Evolutionary conservation across 2,797 vertebrate species (phyloP).

Genomic region (Botia almorhae): DNA sequence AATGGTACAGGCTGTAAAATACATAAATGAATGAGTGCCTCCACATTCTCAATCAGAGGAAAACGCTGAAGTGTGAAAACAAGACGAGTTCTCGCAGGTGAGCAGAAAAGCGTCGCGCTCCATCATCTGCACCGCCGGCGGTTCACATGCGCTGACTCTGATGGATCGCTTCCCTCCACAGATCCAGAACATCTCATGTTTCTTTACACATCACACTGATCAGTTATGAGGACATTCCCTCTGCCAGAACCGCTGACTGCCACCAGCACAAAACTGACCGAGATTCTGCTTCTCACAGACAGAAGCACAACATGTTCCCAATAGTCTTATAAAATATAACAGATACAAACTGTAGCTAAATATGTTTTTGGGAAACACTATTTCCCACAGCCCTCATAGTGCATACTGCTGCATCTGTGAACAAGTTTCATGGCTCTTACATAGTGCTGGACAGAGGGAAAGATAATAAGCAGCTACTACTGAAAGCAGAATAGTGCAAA

Average conservation of each 20-base stretch:
- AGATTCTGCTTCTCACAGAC: constrained; percentile 17
- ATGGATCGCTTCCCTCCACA: constrained; percentile 19
- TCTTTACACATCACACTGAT: constrained; percentile 34
- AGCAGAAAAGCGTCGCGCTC: constrained; percentile 23
- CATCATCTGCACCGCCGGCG: constrained; percentile 40
- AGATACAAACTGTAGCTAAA: too few species aligned
- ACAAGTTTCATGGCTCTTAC: constrained; percentile 90
- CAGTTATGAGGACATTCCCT: constrained; percentile 45
- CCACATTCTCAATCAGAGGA: background rate
- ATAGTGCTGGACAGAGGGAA: constrained; percentile 85
- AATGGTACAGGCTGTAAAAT: constrained; percentile 3
- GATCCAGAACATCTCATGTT: constrained; percentile 40
- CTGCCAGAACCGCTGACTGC: constrained; percentile 44
- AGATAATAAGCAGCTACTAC: constrained; percentile 87
- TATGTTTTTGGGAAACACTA: too few species aligned
- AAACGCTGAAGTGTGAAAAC: background rate
- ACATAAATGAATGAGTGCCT: background rate
- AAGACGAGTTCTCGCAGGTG: constrained; percentile 35
- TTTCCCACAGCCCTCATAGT: constrained; percentile 80
- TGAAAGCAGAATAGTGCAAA: constrained; percentile 76
- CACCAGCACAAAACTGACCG: constrained; percentile 41
- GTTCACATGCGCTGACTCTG: constrained; percentile 44
- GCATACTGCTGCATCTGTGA: constrained; percentile 88
- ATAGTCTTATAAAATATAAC: too few species aligned
- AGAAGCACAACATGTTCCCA: background rate